phyloP scores from a whole-genome alignment of 2,113 vertebrate species.

The Numida meleagris region DNA sequence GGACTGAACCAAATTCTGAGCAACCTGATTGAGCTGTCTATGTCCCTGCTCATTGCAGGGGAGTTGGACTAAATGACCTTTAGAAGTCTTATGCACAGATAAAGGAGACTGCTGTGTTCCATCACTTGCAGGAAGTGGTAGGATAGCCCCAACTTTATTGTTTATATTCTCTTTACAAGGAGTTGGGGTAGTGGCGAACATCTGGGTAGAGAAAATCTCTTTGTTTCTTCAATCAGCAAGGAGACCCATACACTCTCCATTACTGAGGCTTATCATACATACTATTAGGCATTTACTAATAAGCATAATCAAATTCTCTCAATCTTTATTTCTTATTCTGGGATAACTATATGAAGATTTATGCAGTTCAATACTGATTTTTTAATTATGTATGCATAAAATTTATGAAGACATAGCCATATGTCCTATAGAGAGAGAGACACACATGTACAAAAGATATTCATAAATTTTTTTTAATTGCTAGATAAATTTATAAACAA shows the following conservation, averaged over 20 bases:
- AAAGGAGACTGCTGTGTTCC: background rate
- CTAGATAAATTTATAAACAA: background rate
- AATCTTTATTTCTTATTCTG: background rate
- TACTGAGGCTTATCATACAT: background rate
- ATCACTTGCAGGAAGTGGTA: background rate
- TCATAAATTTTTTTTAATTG: background rate
- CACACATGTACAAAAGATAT: background rate
- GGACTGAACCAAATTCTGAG: no score
- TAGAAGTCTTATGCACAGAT: background rate
- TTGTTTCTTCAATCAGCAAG: background rate
- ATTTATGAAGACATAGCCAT: background rate
- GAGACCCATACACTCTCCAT: background rate
- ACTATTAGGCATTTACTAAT: background rate
- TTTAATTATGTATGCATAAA: background rate
- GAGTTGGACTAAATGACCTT: no score
- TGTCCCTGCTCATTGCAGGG: no score
- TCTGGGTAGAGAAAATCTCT: background rate
- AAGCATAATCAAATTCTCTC: background rate
- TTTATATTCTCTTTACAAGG: background rate
- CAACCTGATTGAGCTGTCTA: no score
- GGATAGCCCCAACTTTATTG: background rate
- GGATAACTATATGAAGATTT: background rate
- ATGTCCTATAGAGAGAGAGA: background rate
- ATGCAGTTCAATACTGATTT: background rate
- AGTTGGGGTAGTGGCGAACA: background rate